Percentiles rank a stretch among this genome's conserved stretches.
Conservation (phyloP, 2,113 vertebrate species). For the Microtus ochrogaster region DNA sequence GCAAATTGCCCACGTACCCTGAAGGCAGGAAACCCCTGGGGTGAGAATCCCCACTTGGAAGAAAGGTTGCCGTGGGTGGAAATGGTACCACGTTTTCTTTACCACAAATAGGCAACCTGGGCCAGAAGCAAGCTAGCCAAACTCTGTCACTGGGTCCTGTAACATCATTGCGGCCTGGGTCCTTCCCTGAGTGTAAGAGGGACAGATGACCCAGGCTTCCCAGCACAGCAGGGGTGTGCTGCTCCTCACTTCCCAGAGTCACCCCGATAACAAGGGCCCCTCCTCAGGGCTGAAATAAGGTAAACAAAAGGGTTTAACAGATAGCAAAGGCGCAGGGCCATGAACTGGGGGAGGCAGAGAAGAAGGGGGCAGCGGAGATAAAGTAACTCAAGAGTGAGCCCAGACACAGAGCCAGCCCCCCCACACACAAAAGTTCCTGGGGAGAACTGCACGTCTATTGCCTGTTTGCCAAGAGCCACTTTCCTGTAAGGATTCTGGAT, state of each 20-base stretch:
- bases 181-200: not conserved
- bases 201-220: not conserved
- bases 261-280: accelerated
- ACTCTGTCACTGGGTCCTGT: too few relatives aligned
- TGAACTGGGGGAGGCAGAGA: not conserved
- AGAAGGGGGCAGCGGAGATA: not conserved
- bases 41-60: not conserved
- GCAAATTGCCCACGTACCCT: too few relatives aligned
- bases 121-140: accelerated
- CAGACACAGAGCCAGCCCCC: not conserved
- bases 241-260: not conserved
- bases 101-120: not conserved
- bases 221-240: accelerated
- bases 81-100: too few relatives aligned
- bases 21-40: not conserved
- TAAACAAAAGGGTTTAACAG: not conserved
- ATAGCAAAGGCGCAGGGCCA: not conserved
- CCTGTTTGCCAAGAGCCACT: too few relatives aligned
- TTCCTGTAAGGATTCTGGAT: not conserved
- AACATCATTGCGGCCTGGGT: not conserved
- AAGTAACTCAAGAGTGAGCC: not conserved
- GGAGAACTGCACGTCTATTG: not conserved
- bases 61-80: not conserved
- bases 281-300: not conserved
- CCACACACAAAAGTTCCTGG: not conserved